phyloP scores from a whole-genome alignment of 2,888 invertebrate species.

The Nudaria mundana region DNA sequence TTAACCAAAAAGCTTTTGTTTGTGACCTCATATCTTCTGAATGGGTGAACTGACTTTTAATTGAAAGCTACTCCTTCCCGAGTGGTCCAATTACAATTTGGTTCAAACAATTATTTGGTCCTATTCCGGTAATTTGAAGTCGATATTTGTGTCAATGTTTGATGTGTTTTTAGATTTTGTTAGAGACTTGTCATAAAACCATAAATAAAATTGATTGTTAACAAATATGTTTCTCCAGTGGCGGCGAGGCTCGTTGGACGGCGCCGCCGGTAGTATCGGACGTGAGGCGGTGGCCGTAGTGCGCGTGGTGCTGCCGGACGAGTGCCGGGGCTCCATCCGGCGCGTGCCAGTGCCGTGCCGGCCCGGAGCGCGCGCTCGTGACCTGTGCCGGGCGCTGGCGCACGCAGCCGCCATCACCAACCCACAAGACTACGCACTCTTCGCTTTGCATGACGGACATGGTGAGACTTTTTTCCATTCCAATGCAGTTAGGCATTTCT shows the following conservation, averaged over 20 bases:
- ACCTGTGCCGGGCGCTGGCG: conserved; percentile 96
- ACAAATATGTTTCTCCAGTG: conserved; percentile 43
- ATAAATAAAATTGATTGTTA: too few species aligned
- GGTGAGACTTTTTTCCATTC: conserved; percentile 77
- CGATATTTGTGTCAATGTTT: too few species aligned
- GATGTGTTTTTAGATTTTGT: too few species aligned
- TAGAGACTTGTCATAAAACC: too few species aligned
- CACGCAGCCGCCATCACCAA: conserved; percentile 97
- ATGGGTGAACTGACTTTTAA: too few species aligned
- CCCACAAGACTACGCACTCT: conserved; percentile 97
- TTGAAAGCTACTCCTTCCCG: too few species aligned
- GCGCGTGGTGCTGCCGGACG: conserved; percentile 96
- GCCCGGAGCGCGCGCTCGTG: conserved; percentile 95
- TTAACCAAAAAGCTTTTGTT: too few species aligned
- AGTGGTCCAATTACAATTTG: too few species aligned
- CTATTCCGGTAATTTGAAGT: too few species aligned
- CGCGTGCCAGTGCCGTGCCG: conserved; percentile 95
- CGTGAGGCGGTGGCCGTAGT: conserved; percentile 81
- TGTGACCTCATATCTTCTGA: too few species aligned
- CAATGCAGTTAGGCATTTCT: background rate
- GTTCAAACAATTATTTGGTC: too few species aligned
- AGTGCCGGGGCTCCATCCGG: conserved; percentile 94
- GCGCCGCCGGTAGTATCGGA: conserved; percentile 11
- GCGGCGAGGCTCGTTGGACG: conserved; percentile 76
- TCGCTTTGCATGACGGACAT: conserved; percentile 93